Evolutionary conservation across 2,797 vertebrate genomes (phyloP).

Genomic region (Calcarius lapponicus): DNA sequence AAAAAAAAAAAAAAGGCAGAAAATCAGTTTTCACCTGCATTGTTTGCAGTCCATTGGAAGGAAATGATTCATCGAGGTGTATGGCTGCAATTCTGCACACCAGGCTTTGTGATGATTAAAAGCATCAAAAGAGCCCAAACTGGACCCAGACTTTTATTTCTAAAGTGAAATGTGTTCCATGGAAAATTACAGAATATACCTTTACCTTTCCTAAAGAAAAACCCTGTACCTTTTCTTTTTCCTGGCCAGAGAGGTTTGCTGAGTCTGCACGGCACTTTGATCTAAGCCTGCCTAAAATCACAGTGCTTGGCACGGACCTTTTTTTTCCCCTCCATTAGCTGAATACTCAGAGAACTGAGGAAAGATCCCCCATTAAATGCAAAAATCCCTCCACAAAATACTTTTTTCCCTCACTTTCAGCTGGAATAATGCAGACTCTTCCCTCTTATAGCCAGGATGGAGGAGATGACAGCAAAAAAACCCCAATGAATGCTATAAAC

Average conservation of each 20-base stretch:
- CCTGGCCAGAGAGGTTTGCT: not conserved
- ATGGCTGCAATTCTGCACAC: not conserved
- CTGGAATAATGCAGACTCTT: not conserved
- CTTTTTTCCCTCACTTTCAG: not conserved
- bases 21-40: not conserved
- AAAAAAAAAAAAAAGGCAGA: not conserved
- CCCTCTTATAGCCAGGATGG: not conserved
- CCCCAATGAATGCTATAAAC: not conserved
- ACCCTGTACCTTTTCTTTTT: not conserved
- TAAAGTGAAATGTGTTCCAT: not conserved
- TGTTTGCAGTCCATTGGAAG: not conserved
- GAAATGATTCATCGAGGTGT: fast-evolving
- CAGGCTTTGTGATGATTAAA: not conserved
- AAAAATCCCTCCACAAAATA: not conserved
- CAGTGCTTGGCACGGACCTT: not conserved
- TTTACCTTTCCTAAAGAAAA: not conserved
- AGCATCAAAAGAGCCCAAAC: not conserved
- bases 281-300: not conserved
- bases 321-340: not conserved
- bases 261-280: constrained; percentile 20
- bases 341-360: not conserved
- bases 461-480: not conserved
- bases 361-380: not conserved
- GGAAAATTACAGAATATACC: not conserved
- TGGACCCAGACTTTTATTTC: not conserved